Evolutionary conservation across 2,797 vertebrate genomes (phyloP).

Genomic region (Sebastes cheni): DNA sequence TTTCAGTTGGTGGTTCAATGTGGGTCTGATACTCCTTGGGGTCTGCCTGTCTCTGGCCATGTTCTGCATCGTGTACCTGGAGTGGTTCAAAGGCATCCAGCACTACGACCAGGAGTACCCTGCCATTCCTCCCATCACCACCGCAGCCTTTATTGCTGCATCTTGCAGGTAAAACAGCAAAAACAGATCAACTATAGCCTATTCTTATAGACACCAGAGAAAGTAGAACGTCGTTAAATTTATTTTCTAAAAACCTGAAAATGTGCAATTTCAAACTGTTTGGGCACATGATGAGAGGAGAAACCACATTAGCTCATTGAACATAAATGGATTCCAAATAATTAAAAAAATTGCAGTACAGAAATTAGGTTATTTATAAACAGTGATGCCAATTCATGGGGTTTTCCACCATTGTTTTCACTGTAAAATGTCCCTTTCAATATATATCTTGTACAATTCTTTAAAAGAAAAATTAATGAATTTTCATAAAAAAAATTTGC

Average conservation of each 20-base stretch:
- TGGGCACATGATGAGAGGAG: neutral
- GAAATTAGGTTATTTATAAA: neutral
- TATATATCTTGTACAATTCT: neutral
- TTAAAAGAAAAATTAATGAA: neutral
- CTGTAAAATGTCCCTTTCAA: neutral
- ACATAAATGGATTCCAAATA: neutral
- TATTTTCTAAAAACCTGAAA: neutral
- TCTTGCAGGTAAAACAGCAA: conserved; percentile 88
- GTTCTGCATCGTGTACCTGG: conserved; percentile 95
- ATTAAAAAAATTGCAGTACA: no score
- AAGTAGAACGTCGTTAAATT: neutral
- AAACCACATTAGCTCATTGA: neutral
- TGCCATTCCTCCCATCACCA: conserved; percentile 89
- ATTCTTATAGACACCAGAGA: neutral
- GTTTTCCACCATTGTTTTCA: neutral
- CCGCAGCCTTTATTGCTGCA: conserved; percentile 90
- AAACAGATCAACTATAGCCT: neutral
- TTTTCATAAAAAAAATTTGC: neutral
- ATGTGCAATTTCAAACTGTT: neutral
- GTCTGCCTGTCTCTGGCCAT: conserved; percentile 85
- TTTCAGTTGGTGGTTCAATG: conserved; percentile 90
- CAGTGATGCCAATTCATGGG: neutral
- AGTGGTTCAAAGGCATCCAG: conserved; percentile 90
- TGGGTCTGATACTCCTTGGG: conserved; percentile 82
- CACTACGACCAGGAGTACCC: conserved; percentile 92